phyloP scores from a whole-genome alignment of 2,113 vertebrate species.

The Smithornis capensis region DNA sequence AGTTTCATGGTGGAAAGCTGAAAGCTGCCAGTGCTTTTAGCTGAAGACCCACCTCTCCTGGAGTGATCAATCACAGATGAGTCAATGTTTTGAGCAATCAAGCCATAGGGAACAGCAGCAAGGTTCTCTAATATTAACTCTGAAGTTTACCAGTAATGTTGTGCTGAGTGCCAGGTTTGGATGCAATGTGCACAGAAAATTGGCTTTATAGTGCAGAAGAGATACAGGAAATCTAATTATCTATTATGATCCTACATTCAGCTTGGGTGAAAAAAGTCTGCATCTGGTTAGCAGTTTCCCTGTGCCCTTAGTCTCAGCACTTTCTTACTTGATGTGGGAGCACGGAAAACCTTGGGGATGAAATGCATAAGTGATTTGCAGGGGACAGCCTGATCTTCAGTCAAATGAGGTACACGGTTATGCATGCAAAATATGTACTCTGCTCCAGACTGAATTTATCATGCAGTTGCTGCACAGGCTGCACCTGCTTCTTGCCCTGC shows the following conservation, averaged over 20 bases:
- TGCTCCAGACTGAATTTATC: not conserved
- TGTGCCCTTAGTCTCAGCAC: fast-evolving
- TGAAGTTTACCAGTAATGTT: not conserved
- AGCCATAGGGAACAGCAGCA: not conserved
- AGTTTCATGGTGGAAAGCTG: not conserved
- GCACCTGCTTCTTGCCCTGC: conserved; percentile 35
- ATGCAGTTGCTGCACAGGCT: not conserved
- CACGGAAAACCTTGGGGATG: not conserved
- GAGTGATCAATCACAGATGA: not conserved
- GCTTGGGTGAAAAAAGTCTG: not conserved
- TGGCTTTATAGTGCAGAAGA: not conserved
- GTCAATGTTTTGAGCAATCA: not conserved
- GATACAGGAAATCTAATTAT: not conserved
- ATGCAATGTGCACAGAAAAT: not conserved
- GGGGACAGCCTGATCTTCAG: not conserved
- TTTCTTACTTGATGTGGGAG: not conserved
- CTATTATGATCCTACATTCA: not conserved
- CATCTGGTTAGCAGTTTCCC: not conserved
- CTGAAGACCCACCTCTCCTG: not conserved
- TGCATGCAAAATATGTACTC: not conserved
- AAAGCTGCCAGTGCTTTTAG: not conserved
- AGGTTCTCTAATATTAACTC: not conserved
- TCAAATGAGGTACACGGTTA: not conserved
- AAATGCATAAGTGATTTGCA: not conserved
- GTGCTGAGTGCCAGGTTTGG: not conserved